Evolutionary conservation across 2,797 vertebrate species (phyloP), one percentile per base, ranked within the genome.

Genomic region (Rhincodon typus): DNA sequence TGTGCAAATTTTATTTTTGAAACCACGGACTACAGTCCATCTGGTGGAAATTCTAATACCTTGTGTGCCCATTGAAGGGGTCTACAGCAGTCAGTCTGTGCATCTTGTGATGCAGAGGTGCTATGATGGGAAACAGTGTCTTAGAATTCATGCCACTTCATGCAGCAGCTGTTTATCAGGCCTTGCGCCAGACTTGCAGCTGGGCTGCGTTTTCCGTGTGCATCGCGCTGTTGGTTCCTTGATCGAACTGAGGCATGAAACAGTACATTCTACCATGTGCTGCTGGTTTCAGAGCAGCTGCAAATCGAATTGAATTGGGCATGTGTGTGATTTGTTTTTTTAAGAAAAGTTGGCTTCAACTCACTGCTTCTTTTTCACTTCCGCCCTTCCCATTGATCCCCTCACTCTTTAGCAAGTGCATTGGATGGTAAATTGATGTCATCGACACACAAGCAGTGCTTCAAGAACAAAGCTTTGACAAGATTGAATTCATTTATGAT

Each of bases 401-500:
- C 53, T 62, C 53, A 3, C 88, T 34, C 30, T 66, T n/a, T 21
- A 62, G 15, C 62, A 66, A 30, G 2, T 91, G 88, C 17, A 91
- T 34, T 17, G 27, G 88, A 91, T 34, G 88, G 30, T 91, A 91
- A 57, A 91, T 91, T 91, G 88, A 91, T 91, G 53, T n/a, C 53
- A 57, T 66, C 3, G 62, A 57, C 62, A 84, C 38, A 17, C 17
- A 91, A 23, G 53, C 57, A 19, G 53, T 62, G 88, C 88, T 66
- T 91, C 23, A 34, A n/a, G 88, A n/a, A 84, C 42, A 84, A 84
- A 38, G 21, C 21, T 84, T 84, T 25, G 88, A 6, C 88, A n/a
- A 66, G 57, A 66, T 91, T 91, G 88, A n/a, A 91, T 91, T 91
- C 57, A n/a, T 57, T 91, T n/a, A 34, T 15, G 25, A 91, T 91